These are phyloP conservation scores for Ferrisia virgata DNA, from an alignment of 2,888 invertebrate species.

Conservation along the genomic window DNA sequence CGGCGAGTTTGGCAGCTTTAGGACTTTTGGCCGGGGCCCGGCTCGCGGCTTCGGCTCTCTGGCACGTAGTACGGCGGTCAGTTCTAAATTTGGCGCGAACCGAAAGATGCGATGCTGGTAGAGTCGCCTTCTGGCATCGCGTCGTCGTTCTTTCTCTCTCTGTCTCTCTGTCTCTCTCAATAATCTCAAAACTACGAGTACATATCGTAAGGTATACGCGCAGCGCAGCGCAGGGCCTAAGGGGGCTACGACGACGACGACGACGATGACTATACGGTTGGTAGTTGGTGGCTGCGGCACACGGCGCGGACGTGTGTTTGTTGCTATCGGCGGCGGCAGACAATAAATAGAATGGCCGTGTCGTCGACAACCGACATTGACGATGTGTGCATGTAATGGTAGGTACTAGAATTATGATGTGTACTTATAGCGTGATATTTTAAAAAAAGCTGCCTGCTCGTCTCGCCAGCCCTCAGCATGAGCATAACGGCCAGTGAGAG, in stretches of 20 bases:
- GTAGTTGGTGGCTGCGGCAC: too few species aligned
- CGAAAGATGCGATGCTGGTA: neutral
- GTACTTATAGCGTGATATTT: neutral
- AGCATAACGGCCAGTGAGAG: neutral
- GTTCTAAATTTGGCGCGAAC: constrained; percentile 5
- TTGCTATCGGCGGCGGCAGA: neutral
- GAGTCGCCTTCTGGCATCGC: neutral
- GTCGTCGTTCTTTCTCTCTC: too few species aligned
- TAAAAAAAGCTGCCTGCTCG: neutral
- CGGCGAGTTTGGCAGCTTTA: neutral
- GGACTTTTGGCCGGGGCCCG: neutral
- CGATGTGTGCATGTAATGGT: too few species aligned
- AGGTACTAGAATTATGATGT: too few species aligned
- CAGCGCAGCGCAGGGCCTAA: neutral
- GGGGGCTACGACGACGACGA: neutral
- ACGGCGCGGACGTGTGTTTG: neutral
- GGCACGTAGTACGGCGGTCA: neutral
- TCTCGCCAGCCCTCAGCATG: neutral
- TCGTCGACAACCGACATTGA: too few species aligned
- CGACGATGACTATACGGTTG: too few species aligned
- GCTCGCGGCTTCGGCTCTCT: neutral
- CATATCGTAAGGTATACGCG: neutral
- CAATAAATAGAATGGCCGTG: neutral
- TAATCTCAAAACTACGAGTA: too few species aligned
- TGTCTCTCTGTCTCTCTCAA: too few species aligned